Base-by-base conservation (phyloP, 2,113 vertebrate species). In the Ageneiosus marmoratus region DNA sequence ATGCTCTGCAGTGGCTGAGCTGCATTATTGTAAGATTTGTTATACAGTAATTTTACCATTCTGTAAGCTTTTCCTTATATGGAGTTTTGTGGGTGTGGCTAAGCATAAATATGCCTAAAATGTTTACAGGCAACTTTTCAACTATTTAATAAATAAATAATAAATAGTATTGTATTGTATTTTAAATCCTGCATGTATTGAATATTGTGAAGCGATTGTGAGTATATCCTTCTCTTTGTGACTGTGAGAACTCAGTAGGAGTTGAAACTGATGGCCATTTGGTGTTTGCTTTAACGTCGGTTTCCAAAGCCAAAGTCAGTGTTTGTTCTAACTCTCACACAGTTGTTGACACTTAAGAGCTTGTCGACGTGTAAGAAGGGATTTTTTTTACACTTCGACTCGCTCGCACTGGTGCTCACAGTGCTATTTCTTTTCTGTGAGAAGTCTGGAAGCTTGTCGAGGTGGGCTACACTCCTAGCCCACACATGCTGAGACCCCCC, bases 311-410 rank as follows among this genome's bases (percentile, higher is more conserved):
- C 13, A 24, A 48, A 27, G 24, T 72, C 41, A 5, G 24, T 6
- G 16, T n/a, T n/a, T 56, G 24, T 8, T 65, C 32, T 32, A 8
- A 41, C 41, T 48, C 41, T 72, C 69, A 27, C 48, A 32, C 72
- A 51, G 22, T 50, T 2, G 27, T 16, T 74, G 72, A 74, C 48
- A 48, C 72, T n/a, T 48, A n/a, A 7, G 24, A 44, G 41, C 67
- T n/a, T 70, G 37, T 50, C 27, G 48, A 48, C 50, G 72, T 74
- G 72, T 74, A 74, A 74, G 72, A 51, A 74, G 48, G 16, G 48
- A 74, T 74, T 74, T 41, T 41, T 41, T 41, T 41, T 41, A 51
- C 44, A 74, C 8, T 51, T 74, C 46, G 41, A 48, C 55, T 79
- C 46, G 2, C 46, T 8, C 58, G 6, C 72, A 51, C 48, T 32